phyloP scores from a whole-genome alignment of 2,113 vertebrate species.

The Calidris pygmaea region DNA sequence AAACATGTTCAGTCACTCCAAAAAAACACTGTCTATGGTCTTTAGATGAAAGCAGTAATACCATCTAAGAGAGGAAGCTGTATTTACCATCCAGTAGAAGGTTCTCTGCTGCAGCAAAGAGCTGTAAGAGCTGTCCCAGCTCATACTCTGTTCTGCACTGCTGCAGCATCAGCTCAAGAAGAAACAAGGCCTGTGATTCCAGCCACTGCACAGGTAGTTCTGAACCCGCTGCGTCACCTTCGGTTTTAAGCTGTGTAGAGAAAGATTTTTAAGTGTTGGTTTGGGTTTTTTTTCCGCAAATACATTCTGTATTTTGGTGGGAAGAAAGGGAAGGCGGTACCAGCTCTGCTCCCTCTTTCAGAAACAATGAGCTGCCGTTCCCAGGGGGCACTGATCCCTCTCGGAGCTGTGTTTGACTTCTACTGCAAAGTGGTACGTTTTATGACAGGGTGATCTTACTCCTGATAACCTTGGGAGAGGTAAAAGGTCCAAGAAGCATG shows the following conservation, averaged over 20 bases:
- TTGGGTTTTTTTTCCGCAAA: neutral
- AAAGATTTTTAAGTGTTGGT: neutral
- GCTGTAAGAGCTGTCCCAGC: constrained; percentile 81
- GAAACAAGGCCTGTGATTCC: constrained; percentile 79
- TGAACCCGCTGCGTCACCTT: neutral
- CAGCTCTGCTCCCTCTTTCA: neutral
- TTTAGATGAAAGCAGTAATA: neutral
- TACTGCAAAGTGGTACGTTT: neutral
- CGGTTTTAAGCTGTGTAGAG: constrained; percentile 70
- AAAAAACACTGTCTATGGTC: neutral
- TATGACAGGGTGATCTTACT: neutral
- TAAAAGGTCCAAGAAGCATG: neutral
- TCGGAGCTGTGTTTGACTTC: neutral
- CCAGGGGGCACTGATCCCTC: neutral
- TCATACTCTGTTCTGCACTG: constrained; percentile 86
- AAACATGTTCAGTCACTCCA: neutral
- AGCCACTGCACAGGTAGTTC: constrained; percentile 80
- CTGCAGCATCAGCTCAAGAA: constrained; percentile 84
- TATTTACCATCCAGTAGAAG: constrained; percentile 81
- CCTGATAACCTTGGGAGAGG: neutral
- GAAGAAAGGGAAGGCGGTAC: neutral
- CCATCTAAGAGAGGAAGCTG: neutral
- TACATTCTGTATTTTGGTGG: neutral
- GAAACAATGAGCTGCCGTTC: neutral
- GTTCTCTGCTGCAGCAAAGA: constrained; percentile 79